phyloP scores from a whole-genome alignment of 2,113 vertebrate species.

The Castor canadensis region DNA sequence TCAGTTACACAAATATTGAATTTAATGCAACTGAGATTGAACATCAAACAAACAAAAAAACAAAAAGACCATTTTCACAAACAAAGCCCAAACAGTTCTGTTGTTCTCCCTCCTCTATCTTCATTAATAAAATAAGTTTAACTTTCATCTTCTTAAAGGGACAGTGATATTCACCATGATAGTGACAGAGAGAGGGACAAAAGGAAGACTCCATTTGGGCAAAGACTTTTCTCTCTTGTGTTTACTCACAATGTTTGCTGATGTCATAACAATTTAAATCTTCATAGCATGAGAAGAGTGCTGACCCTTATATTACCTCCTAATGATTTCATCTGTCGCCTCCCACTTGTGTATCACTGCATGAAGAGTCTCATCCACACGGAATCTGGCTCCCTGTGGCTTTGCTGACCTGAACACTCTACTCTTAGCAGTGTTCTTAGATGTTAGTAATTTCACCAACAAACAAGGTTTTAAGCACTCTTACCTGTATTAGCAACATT shows the following conservation, averaged over 20 bases:
- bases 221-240: conserved; percentile 3
- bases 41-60: conserved; percentile 43
- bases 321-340: conserved; percentile 40
- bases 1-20: conserved; percentile 44
- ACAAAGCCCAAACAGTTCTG: not conserved
- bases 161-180: not conserved
- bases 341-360: not conserved
- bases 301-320: not conserved
- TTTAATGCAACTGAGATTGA: conserved; percentile 41
- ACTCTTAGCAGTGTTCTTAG: conserved; percentile 14
- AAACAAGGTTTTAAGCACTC: conserved; percentile 9
- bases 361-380: not conserved
- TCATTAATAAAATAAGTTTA: conserved; percentile 43
- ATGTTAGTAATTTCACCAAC: conserved; percentile 7
- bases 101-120: not conserved
- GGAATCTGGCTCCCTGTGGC: not conserved
- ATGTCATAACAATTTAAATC: conserved; percentile 52
- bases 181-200: not conserved
- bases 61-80: conserved; percentile 47
- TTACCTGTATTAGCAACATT: not conserved
- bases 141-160: conserved; percentile 37
- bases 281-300: not conserved
- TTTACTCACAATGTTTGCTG: conserved; percentile 16
- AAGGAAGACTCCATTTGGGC: not conserved
- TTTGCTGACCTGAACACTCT: conserved; percentile 19